These are phyloP conservation scores for Ammospiza maritima DNA, from an alignment of 2,797 vertebrate genomes.

Conservation along the genomic window DNA sequence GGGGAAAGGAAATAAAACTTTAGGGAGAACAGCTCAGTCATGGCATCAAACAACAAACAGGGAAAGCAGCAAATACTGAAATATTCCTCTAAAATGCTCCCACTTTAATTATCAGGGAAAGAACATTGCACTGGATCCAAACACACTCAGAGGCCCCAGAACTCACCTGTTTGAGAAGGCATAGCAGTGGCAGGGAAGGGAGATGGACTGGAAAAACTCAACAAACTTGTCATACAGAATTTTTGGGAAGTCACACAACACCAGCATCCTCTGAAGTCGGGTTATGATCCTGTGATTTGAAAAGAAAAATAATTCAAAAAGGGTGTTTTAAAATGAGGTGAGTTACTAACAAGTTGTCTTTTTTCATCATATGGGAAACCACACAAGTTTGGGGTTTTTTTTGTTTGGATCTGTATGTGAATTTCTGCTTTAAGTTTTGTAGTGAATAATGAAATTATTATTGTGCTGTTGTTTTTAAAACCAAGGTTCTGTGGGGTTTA, in stretches of 20 bases:
- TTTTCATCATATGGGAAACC: not conserved
- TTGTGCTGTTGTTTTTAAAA: not conserved
- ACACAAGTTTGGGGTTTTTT: accelerated
- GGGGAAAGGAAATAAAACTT: not conserved
- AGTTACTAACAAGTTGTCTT: not conserved
- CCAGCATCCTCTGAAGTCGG: constrained; percentile 67
- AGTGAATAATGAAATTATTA: accelerated
- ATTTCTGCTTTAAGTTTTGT: not conserved
- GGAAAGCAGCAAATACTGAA: not conserved
- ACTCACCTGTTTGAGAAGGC: constrained; percentile 63
- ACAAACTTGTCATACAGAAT: constrained; percentile 49
- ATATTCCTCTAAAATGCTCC: not conserved
- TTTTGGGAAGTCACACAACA: constrained; percentile 65
- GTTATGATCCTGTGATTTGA: constrained; percentile 42
- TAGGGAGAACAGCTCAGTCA: not conserved
- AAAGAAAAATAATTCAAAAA: not conserved
- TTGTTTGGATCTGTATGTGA: not conserved
- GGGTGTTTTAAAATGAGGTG: not conserved
- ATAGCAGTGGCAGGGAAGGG: constrained; percentile 55
- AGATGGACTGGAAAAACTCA: constrained; percentile 47
- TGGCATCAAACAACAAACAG: not conserved
- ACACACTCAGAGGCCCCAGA: accelerated
- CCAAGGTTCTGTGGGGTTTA: not conserved
- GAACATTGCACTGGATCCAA: not conserved
- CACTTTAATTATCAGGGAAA: not conserved